Evolutionary conservation across 1,140 invertebrate species (phyloP).

Genomic region (Drosophila rufa): DNA sequence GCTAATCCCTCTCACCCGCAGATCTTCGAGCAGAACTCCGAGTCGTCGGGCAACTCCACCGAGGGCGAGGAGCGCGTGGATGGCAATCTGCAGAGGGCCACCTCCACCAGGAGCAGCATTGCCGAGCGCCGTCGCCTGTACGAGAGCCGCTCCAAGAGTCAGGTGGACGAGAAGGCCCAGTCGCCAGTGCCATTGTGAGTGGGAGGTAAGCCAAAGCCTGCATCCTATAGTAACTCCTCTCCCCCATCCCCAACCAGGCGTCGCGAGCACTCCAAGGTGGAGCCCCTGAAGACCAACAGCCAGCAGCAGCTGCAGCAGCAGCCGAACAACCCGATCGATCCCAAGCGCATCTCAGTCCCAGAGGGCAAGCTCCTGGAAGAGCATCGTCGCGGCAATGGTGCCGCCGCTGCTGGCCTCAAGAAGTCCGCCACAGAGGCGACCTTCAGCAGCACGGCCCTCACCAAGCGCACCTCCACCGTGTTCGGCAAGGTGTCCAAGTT

Average conservation of each 20-base stretch:
- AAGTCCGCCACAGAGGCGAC: slow-evolving; percentile 87
- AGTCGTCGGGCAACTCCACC: slow-evolving; percentile 82
- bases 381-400: slow-evolving; percentile 64
- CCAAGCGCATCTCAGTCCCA: slow-evolving; percentile 80
- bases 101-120: slow-evolving; percentile 89
- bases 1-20: slow-evolving; percentile 19
- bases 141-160: slow-evolving; percentile 89
- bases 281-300: slow-evolving; percentile 65
- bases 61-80: slow-evolving; percentile 83
- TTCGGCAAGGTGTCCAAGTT: slow-evolving; percentile 97
- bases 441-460: slow-evolving; percentile 85
- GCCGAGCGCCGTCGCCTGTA: slow-evolving; percentile 92
- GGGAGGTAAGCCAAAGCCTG: no score
- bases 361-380: slow-evolving; percentile 79
- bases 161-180: slow-evolving; percentile 88
- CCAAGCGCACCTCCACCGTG: slow-evolving; percentile 93
- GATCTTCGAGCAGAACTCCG: slow-evolving; percentile 84
- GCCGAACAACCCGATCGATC: slow-evolving; percentile 44
- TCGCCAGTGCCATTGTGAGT: slow-evolving; percentile 90
- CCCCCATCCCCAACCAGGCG: slow-evolving; percentile 41
- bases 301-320: slow-evolving; percentile 48
- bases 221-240: neutral
- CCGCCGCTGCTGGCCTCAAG: slow-evolving; percentile 54
- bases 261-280: slow-evolving; percentile 76
- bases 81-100: slow-evolving; percentile 81